Percentiles rank a stretch among this genome's conserved stretches.
These are phyloP conservation scores for Alethe castanea DNA, from an alignment of 2,113 vertebrate species.

Conservation along the genomic window DNA sequence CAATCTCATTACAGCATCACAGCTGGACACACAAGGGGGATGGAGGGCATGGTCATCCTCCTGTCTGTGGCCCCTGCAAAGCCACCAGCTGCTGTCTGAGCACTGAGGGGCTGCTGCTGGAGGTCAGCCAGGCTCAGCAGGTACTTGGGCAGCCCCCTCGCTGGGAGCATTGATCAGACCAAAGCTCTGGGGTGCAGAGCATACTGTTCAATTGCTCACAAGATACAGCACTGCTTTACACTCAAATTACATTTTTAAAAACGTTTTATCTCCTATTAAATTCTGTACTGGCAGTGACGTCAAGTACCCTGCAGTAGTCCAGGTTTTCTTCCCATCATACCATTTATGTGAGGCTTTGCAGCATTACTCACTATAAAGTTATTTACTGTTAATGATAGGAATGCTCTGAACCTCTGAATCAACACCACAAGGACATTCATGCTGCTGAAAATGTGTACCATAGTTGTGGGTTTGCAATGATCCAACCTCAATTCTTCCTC, in stretches of 20 bases:
- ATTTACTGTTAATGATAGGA: neutral
- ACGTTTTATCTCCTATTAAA: neutral
- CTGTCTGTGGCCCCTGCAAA: neutral
- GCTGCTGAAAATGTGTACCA: neutral
- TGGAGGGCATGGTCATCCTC: neutral
- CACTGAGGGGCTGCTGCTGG: neutral
- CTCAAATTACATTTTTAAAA: neutral
- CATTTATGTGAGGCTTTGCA: neutral
- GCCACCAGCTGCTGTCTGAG: constrained; percentile 10
- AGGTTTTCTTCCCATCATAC: neutral
- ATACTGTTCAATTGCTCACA: neutral
- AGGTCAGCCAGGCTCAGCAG: neutral
- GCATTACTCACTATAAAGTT: neutral
- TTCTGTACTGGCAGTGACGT: neutral
- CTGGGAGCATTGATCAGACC: neutral
- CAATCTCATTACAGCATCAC: neutral
- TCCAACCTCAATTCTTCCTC: neutral
- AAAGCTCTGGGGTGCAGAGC: neutral
- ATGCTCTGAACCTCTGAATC: neutral
- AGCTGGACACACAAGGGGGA: constrained; percentile 29
- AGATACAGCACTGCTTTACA: neutral
- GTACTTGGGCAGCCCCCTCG: neutral
- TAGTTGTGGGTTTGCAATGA: neutral
- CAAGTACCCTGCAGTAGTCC: neutral
- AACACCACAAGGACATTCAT: neutral